Percentiles rank a stretch among this genome's conserved stretches.
Conservation (phyloP, 2,113 vertebrate genomes). For the Sturnus vulgaris region DNA sequence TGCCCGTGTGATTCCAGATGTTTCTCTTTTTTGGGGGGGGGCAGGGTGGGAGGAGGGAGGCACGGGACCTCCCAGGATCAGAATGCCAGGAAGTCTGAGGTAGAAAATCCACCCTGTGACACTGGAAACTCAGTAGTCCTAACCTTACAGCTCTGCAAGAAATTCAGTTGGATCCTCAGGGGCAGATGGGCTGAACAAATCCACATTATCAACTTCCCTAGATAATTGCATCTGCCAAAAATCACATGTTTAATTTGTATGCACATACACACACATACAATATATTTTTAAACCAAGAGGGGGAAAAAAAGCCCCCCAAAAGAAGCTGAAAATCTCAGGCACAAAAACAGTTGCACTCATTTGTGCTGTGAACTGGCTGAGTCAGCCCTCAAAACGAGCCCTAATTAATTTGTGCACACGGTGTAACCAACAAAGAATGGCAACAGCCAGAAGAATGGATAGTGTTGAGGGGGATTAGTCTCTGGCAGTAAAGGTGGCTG, state of each 20-base stretch:
- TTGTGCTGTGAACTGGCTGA: conserved; percentile 23
- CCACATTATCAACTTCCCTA: background rate
- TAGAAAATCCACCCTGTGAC: conserved; percentile 37
- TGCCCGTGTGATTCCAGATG: conserved; percentile 67
- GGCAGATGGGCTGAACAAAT: conserved; percentile 14
- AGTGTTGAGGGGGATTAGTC: background rate
- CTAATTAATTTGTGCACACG: conserved; percentile 32
- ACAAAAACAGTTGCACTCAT: conserved; percentile 38
- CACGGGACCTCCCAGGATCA: conserved; percentile 63
- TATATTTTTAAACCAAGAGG: background rate
- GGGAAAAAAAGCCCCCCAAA: accelerated
- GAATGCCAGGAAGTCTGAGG: conserved; percentile 43
- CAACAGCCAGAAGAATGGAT: conserved; percentile 19
- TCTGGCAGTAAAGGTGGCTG: background rate
- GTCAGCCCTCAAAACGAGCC: conserved; percentile 1
- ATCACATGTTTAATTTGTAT: background rate
- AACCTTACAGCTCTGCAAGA: conserved; percentile 14
- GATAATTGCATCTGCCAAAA: conserved; percentile 1
- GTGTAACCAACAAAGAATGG: conserved; percentile 26
- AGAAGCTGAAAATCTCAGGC: background rate
- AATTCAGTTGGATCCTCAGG: conserved; percentile 1
- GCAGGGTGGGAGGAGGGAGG: background rate
- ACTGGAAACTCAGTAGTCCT: conserved; percentile 43
- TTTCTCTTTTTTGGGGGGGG: conserved; percentile 4
- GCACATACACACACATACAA: accelerated